Percentiles rank a stretch among this genome's conserved stretches.
Evolutionary conservation across 2,888 invertebrate genomes (phyloP).

Genomic region (Microctonus brassicae): DNA sequence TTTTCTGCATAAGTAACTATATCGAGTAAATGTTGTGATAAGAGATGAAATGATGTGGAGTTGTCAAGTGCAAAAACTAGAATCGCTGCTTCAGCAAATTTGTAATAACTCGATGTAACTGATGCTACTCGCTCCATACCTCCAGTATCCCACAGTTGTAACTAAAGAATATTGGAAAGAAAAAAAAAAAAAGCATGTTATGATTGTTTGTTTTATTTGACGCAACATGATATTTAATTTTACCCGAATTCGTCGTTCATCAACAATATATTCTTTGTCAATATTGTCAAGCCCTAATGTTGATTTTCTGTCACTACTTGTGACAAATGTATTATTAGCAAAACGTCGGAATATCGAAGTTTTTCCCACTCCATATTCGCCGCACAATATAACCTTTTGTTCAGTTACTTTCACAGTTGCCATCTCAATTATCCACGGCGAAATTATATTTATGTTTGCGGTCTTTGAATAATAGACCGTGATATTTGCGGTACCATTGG

Average conservation of each 20-base stretch:
- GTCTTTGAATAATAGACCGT: not conserved
- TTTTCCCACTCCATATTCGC: slow-evolving; percentile 96
- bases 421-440: slow-evolving; percentile 73
- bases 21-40: slow-evolving; percentile 93
- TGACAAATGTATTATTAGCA: slow-evolving; percentile 89
- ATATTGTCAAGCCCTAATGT: slow-evolving; percentile 94
- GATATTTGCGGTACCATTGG: not conserved
- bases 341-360: slow-evolving; percentile 93
- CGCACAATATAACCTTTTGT: slow-evolving; percentile 93
- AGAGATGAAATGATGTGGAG: slow-evolving; percentile 90
- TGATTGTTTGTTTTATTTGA: too few relatives aligned
- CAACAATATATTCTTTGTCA: slow-evolving; percentile 83
- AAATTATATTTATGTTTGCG: not conserved
- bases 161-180: slow-evolving; percentile 70
- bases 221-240: too few relatives aligned
- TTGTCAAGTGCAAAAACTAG: slow-evolving; percentile 92
- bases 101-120: slow-evolving; percentile 95
- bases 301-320: slow-evolving; percentile 85
- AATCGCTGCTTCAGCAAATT: slow-evolving; percentile 94
- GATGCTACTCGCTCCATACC: slow-evolving; percentile 97
- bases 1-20: slow-evolving; percentile 95
- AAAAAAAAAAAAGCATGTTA: not conserved
- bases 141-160: slow-evolving; percentile 96
- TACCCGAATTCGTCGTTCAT: slow-evolving; percentile 85
- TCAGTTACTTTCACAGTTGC: slow-evolving; percentile 86